phyloP scores from a whole-genome alignment of 2,888 invertebrate genomes.

The Pollenia labialis region DNA sequence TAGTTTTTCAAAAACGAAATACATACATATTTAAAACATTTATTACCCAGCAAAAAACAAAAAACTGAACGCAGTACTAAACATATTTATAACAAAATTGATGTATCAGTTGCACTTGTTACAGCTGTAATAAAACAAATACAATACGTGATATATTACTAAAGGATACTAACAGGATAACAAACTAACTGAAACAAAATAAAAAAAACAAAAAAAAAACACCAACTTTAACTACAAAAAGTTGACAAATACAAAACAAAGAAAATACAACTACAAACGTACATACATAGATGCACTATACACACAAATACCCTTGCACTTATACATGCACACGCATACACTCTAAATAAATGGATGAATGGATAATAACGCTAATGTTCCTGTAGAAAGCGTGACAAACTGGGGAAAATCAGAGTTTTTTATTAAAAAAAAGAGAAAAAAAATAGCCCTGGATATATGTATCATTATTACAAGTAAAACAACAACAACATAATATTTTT shows the following conservation, averaged over 20 bases:
- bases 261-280: constrained; percentile 1
- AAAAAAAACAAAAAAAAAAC: neutral
- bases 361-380: constrained; percentile 54
- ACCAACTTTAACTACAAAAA: constrained; percentile 11
- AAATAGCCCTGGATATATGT: constrained; percentile 36
- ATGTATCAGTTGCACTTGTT: constrained; percentile 72
- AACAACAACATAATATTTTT: constrained; percentile 39
- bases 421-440: constrained; percentile 39
- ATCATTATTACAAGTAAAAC: constrained; percentile 8
- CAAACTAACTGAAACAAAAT: neutral
- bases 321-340: neutral
- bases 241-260: constrained; percentile 33
- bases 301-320: neutral
- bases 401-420: neutral
- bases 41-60: constrained; percentile 28
- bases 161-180: constrained; percentile 51
- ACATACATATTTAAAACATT: neutral
- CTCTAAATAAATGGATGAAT: constrained; percentile 2
- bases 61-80: constrained; percentile 3
- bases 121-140: constrained; percentile 68
- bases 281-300: neutral
- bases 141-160: constrained; percentile 69
- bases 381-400: constrained; percentile 55
- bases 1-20: constrained; percentile 9
- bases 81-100: constrained; percentile 65